These are phyloP conservation scores for Melanerpes formicivorus DNA, from an alignment of 2,113 vertebrate genomes.

Conservation along the genomic window DNA sequence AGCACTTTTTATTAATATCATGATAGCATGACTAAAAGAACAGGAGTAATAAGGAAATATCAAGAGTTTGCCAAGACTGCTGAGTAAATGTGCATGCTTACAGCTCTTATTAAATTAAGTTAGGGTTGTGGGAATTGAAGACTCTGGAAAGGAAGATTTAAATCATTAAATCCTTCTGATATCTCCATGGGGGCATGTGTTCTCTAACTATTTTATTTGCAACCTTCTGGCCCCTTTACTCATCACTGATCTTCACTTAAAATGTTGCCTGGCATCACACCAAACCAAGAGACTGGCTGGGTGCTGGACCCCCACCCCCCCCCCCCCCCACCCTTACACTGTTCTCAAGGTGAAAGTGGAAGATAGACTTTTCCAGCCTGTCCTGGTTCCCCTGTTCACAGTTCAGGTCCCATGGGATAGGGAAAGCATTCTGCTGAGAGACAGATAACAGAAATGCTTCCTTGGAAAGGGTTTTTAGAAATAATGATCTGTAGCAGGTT, in stretches of 20 bases:
- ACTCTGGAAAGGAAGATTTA: conserved; percentile 5
- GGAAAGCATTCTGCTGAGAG: neutral
- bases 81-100: neutral
- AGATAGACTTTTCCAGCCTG: neutral
- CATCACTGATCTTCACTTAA: neutral
- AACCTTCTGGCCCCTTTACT: neutral
- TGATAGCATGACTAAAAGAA: neutral
- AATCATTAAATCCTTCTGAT: conserved; percentile 1
- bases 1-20: neutral
- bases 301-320: neutral
- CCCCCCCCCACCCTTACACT: neutral
- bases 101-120: conserved; percentile 1
- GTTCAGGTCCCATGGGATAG: accelerated
- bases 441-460: neutral
- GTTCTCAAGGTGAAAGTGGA: neutral
- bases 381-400: neutral
- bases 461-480: neutral
- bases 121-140: conserved; percentile 11
- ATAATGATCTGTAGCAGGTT: neutral
- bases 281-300: neutral
- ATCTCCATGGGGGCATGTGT: neutral
- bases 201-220: neutral
- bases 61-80: neutral
- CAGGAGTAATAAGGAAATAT: neutral
- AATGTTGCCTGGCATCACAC: neutral